Evolutionary conservation across 2,888 invertebrate genomes (phyloP).

Genomic region (Diogma glabrata): DNA sequence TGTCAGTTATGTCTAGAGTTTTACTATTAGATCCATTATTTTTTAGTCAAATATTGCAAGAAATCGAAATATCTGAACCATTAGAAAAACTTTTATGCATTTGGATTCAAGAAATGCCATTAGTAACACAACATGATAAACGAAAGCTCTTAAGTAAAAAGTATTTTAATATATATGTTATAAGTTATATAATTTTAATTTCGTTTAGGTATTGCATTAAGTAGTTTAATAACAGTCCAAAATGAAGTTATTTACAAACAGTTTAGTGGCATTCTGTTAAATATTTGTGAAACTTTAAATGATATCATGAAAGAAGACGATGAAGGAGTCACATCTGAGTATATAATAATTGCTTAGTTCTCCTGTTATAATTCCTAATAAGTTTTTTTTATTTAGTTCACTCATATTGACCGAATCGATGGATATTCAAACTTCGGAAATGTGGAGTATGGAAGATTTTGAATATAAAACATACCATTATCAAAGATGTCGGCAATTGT

Average conservation of each 20-base stretch:
- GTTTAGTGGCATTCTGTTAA: slow-evolving; percentile 60
- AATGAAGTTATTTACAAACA: slow-evolving; percentile 56
- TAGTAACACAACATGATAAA: slow-evolving; percentile 65
- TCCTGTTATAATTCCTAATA: neutral
- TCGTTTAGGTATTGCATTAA: slow-evolving; percentile 48
- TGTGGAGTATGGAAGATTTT: slow-evolving; percentile 38
- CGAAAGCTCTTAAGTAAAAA: slow-evolving; percentile 69
- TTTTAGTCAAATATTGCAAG: slow-evolving; percentile 43
- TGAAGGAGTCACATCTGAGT: slow-evolving; percentile 52
- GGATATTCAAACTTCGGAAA: slow-evolving; percentile 29
- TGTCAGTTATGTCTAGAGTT: slow-evolving; percentile 67
- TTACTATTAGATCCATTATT: slow-evolving; percentile 56
- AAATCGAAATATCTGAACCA: slow-evolving; percentile 48
- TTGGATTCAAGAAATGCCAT: slow-evolving; percentile 70
- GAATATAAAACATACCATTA: slow-evolving; percentile 59
- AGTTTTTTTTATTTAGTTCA: slow-evolving; percentile 28
- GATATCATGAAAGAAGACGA: slow-evolving; percentile 67
- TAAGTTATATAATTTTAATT: slow-evolving; percentile 7
- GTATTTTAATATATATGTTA: no score
- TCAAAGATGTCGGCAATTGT: slow-evolving; percentile 49
- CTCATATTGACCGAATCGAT: slow-evolving; percentile 36
- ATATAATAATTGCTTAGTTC: slow-evolving; percentile 17
- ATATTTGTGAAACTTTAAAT: slow-evolving; percentile 64
- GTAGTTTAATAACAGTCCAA: slow-evolving; percentile 54
- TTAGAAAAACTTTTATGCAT: slow-evolving; percentile 59